Evolutionary conservation across 2,888 invertebrate species (phyloP).

Genomic region (Neria commutata): DNA sequence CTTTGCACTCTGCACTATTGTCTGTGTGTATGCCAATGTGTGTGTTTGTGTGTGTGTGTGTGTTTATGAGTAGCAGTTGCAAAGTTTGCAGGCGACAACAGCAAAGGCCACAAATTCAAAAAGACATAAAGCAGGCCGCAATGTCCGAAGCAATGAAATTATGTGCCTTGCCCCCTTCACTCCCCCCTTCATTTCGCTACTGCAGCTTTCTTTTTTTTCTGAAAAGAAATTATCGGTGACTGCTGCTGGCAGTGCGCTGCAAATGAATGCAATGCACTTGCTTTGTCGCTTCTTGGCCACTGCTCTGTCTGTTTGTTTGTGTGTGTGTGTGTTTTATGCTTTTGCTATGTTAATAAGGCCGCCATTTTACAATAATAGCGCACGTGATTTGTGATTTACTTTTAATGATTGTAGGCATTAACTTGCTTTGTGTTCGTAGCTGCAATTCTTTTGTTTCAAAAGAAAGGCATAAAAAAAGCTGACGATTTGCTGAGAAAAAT

Average conservation of each 20-base stretch:
- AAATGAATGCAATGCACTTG: too few species aligned
- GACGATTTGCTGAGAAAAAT: too few species aligned
- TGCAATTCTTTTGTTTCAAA: neutral
- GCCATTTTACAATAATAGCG: neutral
- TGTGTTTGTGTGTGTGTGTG: neutral
- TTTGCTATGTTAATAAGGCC: conserved; percentile 19
- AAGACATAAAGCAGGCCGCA: conserved; percentile 19
- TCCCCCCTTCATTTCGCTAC: too few species aligned
- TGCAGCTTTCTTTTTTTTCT: too few species aligned
- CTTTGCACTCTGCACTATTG: too few species aligned
- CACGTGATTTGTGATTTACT: conserved; percentile 1
- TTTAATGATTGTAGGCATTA: conserved; percentile 14
- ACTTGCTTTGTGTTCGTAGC: neutral
- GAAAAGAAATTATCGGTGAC: neutral
- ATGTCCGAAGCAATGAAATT: conserved; percentile 28
- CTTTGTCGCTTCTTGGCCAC: too few species aligned
- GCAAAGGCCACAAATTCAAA: conserved; percentile 6
- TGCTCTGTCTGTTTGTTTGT: neutral
- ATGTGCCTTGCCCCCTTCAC: too few species aligned
- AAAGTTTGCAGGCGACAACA: conserved; percentile 30
- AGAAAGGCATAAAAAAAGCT: neutral
- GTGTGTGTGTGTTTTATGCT: conserved; percentile 13
- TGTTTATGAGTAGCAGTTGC: neutral
- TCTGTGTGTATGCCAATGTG: neutral
- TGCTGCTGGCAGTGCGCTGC: neutral